phyloP scores from a whole-genome alignment of 2,113 vertebrate genomes.

The Macaca nemestrina region DNA sequence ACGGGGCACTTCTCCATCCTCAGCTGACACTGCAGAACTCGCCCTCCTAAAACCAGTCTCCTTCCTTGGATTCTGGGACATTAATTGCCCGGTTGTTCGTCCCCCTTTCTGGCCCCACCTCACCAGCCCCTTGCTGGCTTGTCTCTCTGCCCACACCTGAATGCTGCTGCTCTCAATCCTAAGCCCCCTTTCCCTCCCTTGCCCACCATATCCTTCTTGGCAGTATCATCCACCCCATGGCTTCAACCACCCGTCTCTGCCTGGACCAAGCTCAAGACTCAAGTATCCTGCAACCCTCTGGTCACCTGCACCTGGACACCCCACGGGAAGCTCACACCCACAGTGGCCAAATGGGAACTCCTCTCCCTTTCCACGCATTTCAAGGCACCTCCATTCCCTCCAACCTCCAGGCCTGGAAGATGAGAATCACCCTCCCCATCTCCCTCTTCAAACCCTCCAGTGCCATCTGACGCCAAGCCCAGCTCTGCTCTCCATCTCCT shows the following conservation, averaged over 20 bases:
- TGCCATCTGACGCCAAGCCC: neutral
- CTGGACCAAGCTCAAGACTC: neutral
- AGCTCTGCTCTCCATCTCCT: neutral
- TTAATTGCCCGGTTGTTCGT: neutral
- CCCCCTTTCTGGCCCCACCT: rapidly evolving
- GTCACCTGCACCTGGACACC: neutral
- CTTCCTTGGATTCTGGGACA: neutral
- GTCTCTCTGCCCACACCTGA: neutral
- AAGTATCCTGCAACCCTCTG: neutral
- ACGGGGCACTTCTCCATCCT: neutral
- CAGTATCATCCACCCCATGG: neutral
- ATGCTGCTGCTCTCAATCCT: neutral
- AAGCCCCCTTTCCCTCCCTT: too few relatives aligned
- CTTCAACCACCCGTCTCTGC: neutral
- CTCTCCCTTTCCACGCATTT: neutral
- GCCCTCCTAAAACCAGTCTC: neutral
- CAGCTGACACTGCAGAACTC: neutral
- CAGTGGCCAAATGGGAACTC: neutral
- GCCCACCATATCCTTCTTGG: neutral
- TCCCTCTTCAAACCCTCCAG: neutral
- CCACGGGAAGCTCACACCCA: neutral
- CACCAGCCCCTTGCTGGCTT: neutral
- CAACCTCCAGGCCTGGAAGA: neutral
- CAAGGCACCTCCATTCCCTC: neutral
- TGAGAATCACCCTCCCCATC: neutral